Evolutionary conservation across 2,113 vertebrate species (phyloP).

Genomic region (Myotis lucifugus): DNA sequence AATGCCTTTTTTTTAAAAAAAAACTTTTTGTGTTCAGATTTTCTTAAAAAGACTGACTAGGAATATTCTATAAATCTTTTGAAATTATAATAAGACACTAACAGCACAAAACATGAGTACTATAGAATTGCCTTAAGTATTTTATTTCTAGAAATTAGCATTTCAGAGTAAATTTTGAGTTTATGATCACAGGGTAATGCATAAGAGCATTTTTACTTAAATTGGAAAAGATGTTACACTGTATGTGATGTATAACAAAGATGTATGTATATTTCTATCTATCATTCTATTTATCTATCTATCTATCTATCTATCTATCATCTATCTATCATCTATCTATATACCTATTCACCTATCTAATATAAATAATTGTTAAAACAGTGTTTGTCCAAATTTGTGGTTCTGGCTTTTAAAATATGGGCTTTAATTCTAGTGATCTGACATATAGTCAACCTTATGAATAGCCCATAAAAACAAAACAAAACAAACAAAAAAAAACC

Average conservation of each 20-base stretch:
- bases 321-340: neutral
- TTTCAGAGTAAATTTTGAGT: neutral
- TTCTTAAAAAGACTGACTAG: conserved; percentile 3
- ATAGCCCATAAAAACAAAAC: neutral
- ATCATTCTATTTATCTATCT: neutral
- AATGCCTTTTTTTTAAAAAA: neutral
- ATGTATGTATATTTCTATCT: neutral
- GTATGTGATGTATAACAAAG: neutral
- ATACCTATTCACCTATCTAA: neutral
- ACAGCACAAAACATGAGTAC: conserved; percentile 6
- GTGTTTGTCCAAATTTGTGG: neutral
- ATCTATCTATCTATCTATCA: neutral
- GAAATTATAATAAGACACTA: neutral
- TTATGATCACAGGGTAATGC: neutral
- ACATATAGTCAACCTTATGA: neutral
- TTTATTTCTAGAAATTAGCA: conserved; percentile 36
- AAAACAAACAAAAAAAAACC: neutral
- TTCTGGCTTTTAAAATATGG: neutral
- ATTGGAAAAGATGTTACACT: neutral
- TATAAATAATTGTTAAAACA: neutral
- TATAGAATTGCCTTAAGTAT: neutral
- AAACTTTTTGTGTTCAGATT: neutral
- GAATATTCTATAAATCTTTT: conserved; percentile 17
- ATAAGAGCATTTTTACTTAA: neutral
- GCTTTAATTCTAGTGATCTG: conserved; percentile 21